Conservation (phyloP, 2,797 vertebrate species). For the Podarcis lilfordi region DNA sequence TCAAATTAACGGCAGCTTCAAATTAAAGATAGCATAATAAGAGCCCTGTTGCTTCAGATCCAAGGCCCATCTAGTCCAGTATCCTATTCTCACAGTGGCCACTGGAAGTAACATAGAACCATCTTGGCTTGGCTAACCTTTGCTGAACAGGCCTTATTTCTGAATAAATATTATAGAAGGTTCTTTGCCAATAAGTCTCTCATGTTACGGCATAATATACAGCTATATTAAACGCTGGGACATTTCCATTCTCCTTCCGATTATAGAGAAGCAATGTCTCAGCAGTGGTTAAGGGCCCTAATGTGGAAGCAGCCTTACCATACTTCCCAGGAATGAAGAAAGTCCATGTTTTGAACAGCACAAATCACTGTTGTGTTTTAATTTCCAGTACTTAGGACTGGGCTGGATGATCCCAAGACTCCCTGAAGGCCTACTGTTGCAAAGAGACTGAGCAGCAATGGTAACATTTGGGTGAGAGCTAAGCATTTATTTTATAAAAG, state of each 20-base stretch:
- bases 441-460: conserved; percentile 57
- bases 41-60: neutral
- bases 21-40: neutral
- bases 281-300: neutral
- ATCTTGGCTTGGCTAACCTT: neutral
- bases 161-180: neutral
- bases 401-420: conserved; percentile 43
- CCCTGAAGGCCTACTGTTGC: conserved; percentile 41
- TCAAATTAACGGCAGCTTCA: neutral
- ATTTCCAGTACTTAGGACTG: conserved; percentile 50
- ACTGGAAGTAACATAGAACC: no score
- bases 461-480: conserved; percentile 58
- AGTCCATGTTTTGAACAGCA: neutral
- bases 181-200: neutral
- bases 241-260: neutral
- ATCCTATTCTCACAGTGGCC: no score
- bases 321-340: neutral
- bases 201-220: neutral
- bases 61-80: no score
- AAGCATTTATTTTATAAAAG: conserved; percentile 68
- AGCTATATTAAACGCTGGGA: neutral
- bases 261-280: neutral
- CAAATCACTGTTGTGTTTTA: neutral
- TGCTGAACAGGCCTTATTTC: neutral
- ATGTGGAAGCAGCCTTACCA: neutral